Evolutionary conservation across 2,888 invertebrate species (phyloP), one percentile per base, ranked within the genome.

Genomic region (Neocrepidodera transversa): DNA sequence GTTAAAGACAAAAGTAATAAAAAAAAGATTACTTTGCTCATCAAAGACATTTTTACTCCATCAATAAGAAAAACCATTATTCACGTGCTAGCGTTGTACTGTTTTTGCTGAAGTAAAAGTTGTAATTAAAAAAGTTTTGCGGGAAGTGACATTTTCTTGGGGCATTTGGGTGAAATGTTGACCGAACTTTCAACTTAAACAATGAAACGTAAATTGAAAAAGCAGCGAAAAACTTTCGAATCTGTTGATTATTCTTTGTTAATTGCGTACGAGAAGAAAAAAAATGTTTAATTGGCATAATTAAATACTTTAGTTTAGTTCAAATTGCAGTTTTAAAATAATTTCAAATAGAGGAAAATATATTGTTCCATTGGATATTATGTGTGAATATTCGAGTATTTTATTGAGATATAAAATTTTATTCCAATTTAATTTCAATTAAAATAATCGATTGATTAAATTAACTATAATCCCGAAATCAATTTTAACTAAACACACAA

Each of bases 61-160:
- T 50, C 52, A 60, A 28, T 53, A 36, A 60, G 53, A 54, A 56
- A 57, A 60, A 63, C 47, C 60, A 63, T 60, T 59, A 63, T 59
- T 60, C 60, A 54, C 40, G 57, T 50, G 55, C 47, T 60, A 53
- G 53, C 57, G 47, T 61, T 61, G 63, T 63, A 56, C 55, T 52
- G 58, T 58, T 59, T 53, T 55, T 45, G 58, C 47, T 36, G 47
- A 36, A 45, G 55, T 42, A 63, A 63, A 64, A 67, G 64, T 62
- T 64, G 64, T 68, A 68, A 68, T 68, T 68, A 67, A 68, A 68
- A 67, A 68, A 68, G 62, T 68, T 43, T 68, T 58, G 57, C 23
- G 63, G 55, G 51, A 62, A 68, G 67, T 67, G 68, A 68, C 67
- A 67, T 68, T 67, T 64, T 66, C 62, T 65, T 59, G 57, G 60